Evolutionary conservation across 2,797 vertebrate species (phyloP).

Genomic region (Protosalanx chinensis): DNA sequence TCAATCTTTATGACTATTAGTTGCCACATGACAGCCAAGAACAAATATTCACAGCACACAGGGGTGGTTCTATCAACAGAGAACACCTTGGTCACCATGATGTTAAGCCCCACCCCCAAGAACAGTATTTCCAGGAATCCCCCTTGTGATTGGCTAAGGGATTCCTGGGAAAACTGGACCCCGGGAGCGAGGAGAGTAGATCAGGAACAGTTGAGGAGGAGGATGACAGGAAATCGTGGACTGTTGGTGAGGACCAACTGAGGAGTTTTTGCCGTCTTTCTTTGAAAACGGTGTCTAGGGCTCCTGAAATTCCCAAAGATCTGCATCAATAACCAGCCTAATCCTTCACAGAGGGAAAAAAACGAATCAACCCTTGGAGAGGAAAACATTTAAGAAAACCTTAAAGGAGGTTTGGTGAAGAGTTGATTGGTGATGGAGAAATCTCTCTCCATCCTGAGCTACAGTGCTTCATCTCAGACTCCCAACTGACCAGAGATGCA

Average conservation of each 20-base stretch:
- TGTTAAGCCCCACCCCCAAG: constrained; percentile 90
- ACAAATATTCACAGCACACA: neutral
- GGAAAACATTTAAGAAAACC: too few species aligned
- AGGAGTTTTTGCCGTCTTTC: neutral
- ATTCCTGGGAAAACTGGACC: constrained; percentile 99
- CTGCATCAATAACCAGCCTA: neutral
- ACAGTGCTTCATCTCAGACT: constrained; percentile 99
- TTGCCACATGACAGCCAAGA: neutral
- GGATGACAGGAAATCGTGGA: neutral
- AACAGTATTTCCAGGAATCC: constrained; percentile 99
- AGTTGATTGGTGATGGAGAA: too few species aligned
- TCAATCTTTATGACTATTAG: too few species aligned
- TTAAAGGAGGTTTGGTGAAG: neutral
- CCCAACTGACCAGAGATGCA: constrained; percentile 99
- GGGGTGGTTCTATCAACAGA: too few species aligned
- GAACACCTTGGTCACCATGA: constrained; percentile 12
- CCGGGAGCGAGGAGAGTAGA: constrained; percentile 82
- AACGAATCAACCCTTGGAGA: neutral
- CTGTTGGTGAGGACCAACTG: too few species aligned
- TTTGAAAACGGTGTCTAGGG: too few species aligned
- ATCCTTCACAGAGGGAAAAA: too few species aligned
- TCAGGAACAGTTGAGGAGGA: constrained; percentile 1
- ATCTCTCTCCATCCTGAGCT: constrained; percentile 89
- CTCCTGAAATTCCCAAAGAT: too few species aligned
- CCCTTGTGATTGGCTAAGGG: constrained; percentile 88